Conservation (phyloP, 1,140 invertebrate species). For the Listronotus bonariensis region DNA sequence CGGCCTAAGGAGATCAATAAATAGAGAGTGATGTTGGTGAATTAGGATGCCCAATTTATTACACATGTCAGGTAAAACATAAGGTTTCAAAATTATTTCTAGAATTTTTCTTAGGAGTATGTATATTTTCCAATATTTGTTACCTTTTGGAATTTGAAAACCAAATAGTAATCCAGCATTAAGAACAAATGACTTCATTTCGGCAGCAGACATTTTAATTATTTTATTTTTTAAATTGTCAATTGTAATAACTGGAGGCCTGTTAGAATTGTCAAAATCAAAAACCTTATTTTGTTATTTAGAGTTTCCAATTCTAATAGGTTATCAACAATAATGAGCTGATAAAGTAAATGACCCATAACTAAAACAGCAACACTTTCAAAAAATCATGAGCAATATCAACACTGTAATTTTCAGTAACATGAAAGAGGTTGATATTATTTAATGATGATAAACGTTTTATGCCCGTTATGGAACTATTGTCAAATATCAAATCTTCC, state of each 20-base stretch:
- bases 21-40: slow-evolving; percentile 5
- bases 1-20: not conserved
- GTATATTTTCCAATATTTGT: not conserved
- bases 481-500: not conserved
- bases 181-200: slow-evolving; percentile 8
- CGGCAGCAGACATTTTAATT: not conserved
- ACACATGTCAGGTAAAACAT: not conserved
- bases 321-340: slow-evolving; percentile 7
- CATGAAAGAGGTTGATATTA: slow-evolving; percentile 15
- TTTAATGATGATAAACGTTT: slow-evolving; percentile 2
- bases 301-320: slow-evolving; percentile 6
- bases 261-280: slow-evolving; percentile 15
- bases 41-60: not conserved
- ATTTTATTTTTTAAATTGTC: slow-evolving; percentile 5
- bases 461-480: not conserved
- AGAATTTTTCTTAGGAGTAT: slow-evolving; percentile 9
- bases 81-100: not conserved
- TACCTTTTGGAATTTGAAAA: not conserved
- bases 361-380: not conserved
- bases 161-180: slow-evolving; percentile 8
- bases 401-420: slow-evolving; percentile 9
- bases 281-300: slow-evolving; percentile 11
- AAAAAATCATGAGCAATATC: slow-evolving; percentile 9
- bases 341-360: not conserved
- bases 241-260: slow-evolving; percentile 4